These are phyloP conservation scores for Bemisia tabaci DNA, from an alignment of 1,140 invertebrate species.

Conservation along the genomic window DNA sequence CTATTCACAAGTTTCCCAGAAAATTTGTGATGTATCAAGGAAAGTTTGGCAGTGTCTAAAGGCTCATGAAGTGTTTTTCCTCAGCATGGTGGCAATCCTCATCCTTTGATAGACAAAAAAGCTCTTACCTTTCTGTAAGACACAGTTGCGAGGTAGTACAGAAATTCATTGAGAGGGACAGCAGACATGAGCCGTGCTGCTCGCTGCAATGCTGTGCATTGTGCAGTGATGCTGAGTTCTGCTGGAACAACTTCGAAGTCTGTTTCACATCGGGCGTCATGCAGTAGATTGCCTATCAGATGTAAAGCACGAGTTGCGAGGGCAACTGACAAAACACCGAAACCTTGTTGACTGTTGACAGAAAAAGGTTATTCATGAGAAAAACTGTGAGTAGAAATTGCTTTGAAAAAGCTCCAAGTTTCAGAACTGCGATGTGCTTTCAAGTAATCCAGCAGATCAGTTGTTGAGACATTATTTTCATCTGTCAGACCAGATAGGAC, in stretches of 20 bases:
- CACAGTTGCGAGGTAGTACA: conserved; percentile 75
- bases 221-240: conserved; percentile 40
- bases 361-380: not conserved
- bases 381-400: not conserved
- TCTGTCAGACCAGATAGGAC: too few relatives aligned
- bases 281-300: conserved; percentile 46
- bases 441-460: too few relatives aligned
- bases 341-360: conserved; percentile 49
- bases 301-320: conserved; percentile 57
- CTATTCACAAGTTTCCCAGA: too few relatives aligned
- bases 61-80: too few relatives aligned
- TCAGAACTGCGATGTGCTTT: too few relatives aligned
- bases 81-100: too few relatives aligned
- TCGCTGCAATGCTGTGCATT: conserved; percentile 49
- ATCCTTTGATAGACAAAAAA: conserved; percentile 10
- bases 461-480: too few relatives aligned
- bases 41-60: too few relatives aligned
- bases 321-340: conserved; percentile 67
- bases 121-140: conserved; percentile 63
- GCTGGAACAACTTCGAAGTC: conserved; percentile 33
- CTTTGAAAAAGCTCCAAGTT: too few relatives aligned
- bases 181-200: conserved; percentile 47
- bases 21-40: too few relatives aligned
- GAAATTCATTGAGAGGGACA: conserved; percentile 52
- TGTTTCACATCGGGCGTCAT: conserved; percentile 39